Conservation (phyloP, 2,113 vertebrate genomes). For the Antennarius striatus region DNA sequence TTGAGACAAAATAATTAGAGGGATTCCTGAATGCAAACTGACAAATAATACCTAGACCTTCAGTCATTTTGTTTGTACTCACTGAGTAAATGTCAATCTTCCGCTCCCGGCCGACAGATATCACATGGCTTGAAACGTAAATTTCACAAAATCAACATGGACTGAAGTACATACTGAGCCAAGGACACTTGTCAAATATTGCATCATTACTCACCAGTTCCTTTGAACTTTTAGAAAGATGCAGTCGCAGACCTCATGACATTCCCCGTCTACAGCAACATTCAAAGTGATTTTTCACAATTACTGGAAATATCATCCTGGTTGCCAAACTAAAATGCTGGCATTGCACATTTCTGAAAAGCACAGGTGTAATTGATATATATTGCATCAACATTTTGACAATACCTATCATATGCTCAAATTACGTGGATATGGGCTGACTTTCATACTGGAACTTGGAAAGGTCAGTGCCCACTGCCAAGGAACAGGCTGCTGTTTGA, state of each 20-base stretch:
- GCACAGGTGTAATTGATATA: too few relatives aligned
- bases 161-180: constrained; percentile 21
- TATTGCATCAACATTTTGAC: too few relatives aligned
- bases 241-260: constrained; percentile 78
- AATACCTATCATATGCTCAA: too few relatives aligned
- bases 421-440: too few relatives aligned
- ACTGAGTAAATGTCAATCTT: constrained; percentile 81
- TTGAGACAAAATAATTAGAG: constrained; percentile 41
- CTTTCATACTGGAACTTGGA: too few relatives aligned
- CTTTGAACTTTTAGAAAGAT: constrained; percentile 75
- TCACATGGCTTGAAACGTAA: constrained; percentile 73
- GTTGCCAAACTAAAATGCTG: too few relatives aligned
- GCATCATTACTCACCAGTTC: constrained; percentile 76
- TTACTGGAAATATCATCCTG: not conserved
- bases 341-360: too few relatives aligned
- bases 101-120: constrained; percentile 78
- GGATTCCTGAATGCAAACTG: constrained; percentile 28
- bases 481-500: not conserved
- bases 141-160: constrained; percentile 37
- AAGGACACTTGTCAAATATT: constrained; percentile 28
- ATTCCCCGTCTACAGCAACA: constrained; percentile 64
- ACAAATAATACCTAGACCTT: constrained; percentile 20
- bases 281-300: constrained; percentile 2
- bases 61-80: constrained; percentile 68
- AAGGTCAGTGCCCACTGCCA: too few relatives aligned